These are phyloP conservation scores for Uloborus plumipes DNA, from an alignment of 2,888 invertebrate species.

Conservation along the genomic window DNA sequence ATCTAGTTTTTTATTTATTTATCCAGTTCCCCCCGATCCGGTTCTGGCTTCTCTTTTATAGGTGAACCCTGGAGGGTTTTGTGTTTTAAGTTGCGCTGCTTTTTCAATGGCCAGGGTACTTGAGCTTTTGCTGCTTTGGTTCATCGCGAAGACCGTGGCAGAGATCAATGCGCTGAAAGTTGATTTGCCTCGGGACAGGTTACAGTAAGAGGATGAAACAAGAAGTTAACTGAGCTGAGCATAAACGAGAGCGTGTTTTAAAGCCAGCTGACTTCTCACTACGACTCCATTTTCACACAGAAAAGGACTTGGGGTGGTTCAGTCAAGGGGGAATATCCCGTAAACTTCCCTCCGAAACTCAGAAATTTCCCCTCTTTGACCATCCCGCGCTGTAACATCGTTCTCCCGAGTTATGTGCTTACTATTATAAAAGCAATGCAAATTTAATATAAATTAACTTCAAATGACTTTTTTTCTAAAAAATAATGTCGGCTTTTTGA, in stretches of 20 bases:
- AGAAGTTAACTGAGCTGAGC: conserved; percentile 42
- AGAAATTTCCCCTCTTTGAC: too few relatives aligned
- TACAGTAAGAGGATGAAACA: conserved; percentile 23
- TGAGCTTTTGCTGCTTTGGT: conserved; percentile 27
- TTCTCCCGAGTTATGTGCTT: too few relatives aligned
- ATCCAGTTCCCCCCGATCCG: conserved; percentile 37
- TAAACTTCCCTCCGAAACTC: too few relatives aligned
- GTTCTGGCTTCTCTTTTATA: conserved; percentile 53
- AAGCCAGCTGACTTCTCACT: too few relatives aligned
- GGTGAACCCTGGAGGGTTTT: conserved; percentile 26
- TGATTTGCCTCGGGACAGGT: conserved; percentile 41
- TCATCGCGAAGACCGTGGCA: not conserved
- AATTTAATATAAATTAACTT: too few relatives aligned
- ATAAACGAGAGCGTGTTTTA: conserved; percentile 2
- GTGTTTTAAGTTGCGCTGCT: conserved; percentile 40
- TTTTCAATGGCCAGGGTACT: conserved; percentile 37
- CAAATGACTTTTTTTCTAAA: too few relatives aligned
- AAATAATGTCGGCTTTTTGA: too few relatives aligned
- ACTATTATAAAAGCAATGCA: too few relatives aligned
- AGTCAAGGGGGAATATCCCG: too few relatives aligned
- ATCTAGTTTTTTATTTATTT: conserved; percentile 31
- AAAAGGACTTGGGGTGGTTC: too few relatives aligned
- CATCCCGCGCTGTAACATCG: too few relatives aligned
- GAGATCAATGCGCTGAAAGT: conserved; percentile 57
- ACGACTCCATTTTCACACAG: too few relatives aligned